Evolutionary conservation across 2,797 vertebrate species (phyloP).

Genomic region (Carduelis carduelis): DNA sequence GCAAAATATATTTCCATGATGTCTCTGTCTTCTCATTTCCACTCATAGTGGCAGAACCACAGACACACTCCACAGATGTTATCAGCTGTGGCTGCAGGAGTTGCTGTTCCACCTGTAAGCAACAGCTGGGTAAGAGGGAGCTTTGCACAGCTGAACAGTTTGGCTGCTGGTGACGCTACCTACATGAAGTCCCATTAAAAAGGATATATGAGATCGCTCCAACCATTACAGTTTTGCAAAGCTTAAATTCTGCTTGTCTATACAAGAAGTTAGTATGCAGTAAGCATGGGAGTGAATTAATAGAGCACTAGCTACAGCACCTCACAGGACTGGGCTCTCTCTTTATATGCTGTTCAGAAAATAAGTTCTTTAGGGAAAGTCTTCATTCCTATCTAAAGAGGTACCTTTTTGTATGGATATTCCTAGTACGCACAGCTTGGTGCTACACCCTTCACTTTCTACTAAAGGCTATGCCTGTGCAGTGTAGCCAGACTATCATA

Average conservation of each 20-base stretch:
- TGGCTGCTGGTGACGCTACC: neutral
- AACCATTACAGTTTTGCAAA: neutral
- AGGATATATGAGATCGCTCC: neutral
- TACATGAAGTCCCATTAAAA: neutral
- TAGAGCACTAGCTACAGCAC: neutral
- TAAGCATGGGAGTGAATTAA: neutral
- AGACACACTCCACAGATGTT: neutral
- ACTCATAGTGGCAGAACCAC: neutral
- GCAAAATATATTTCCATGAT: neutral
- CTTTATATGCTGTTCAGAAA: neutral
- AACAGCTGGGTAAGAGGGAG: neutral
- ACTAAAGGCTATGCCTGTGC: neutral
- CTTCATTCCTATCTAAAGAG: constrained; percentile 19
- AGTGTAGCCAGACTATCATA: neutral
- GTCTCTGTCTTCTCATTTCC: neutral
- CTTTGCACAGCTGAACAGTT: neutral
- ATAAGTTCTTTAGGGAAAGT: neutral
- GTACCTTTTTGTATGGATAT: neutral
- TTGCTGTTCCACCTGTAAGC: neutral
- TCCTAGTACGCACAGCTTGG: neutral
- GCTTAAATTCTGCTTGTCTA: constrained; percentile 11
- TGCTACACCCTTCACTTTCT: neutral
- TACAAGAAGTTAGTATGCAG: neutral
- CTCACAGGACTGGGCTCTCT: neutral
- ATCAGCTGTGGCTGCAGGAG: neutral